Evolutionary conservation across 2,888 invertebrate genomes (phyloP).

Genomic region (Matsumyia berberina): DNA sequence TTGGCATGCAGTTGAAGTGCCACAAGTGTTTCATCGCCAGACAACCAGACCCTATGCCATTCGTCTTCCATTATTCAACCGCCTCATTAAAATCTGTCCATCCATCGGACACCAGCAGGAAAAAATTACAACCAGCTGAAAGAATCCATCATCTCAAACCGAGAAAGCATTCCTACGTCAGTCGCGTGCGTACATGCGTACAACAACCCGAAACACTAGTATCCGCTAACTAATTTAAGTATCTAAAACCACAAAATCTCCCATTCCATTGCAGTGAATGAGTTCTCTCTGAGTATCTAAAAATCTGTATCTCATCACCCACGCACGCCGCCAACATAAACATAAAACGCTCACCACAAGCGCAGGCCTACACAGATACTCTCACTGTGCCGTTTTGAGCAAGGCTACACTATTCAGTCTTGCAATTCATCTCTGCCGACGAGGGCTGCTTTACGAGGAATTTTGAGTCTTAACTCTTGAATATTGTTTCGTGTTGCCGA

Average conservation of each 20-base stretch:
- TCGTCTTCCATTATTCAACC: conserved; percentile 20
- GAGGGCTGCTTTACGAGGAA: conserved; percentile 43
- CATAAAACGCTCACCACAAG: conserved; percentile 52
- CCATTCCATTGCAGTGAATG: conserved; percentile 52
- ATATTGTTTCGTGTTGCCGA: background rate
- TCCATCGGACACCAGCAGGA: conserved; percentile 6
- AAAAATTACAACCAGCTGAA: conserved; percentile 30
- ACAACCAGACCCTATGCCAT: background rate
- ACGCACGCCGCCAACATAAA: conserved; percentile 62
- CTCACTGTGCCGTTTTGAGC: conserved; percentile 30
- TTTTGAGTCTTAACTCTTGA: background rate
- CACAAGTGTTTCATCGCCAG: background rate
- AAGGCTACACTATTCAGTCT: conserved; percentile 61
- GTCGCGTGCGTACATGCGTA: conserved; percentile 53
- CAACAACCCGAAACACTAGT: conserved; percentile 11
- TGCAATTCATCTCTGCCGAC: conserved; percentile 64
- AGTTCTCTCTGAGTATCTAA: conserved; percentile 22
- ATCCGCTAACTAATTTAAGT: conserved; percentile 40
- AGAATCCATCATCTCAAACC: conserved; percentile 49
- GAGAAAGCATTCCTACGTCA: conserved; percentile 42
- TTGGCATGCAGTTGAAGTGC: conserved; percentile 17
- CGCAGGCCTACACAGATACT: conserved; percentile 10
- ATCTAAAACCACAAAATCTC: conserved; percentile 38
- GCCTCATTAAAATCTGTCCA: conserved; percentile 8
- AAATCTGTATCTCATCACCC: conserved; percentile 48